Evolutionary conservation across 2,888 invertebrate species (phyloP).

Genomic region (Acleris holmiana): DNA sequence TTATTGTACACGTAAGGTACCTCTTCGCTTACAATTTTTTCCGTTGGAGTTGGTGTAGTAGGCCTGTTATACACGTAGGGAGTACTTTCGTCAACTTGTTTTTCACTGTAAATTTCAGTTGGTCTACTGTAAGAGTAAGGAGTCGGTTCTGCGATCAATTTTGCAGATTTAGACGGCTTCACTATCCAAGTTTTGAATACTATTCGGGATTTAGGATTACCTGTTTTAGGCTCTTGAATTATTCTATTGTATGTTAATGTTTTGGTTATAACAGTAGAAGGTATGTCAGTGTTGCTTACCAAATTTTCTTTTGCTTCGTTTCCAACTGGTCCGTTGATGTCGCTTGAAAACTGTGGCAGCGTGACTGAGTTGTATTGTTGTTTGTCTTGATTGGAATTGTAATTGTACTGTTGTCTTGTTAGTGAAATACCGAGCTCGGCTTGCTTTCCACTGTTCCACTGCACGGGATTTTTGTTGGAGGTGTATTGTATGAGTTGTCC

Average conservation of each 20-base stretch:
- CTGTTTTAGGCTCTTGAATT: slow-evolving; percentile 62
- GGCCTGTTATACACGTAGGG: slow-evolving; percentile 56
- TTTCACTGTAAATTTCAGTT: slow-evolving; percentile 52
- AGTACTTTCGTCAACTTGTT: slow-evolving; percentile 52
- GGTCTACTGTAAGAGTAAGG: slow-evolving; percentile 62
- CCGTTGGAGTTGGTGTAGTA: slow-evolving; percentile 32
- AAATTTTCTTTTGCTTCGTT: slow-evolving; percentile 68
- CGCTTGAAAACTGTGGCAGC: slow-evolving; percentile 50
- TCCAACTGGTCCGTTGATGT: slow-evolving; percentile 51
- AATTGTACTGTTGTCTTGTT: slow-evolving; percentile 55
- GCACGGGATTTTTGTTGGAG: slow-evolving; percentile 50
- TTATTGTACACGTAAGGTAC: slow-evolving; percentile 40
- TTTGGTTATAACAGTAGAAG: slow-evolving; percentile 69
- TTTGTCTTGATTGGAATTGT: slow-evolving; percentile 52
- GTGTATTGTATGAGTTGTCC: slow-evolving; percentile 54
- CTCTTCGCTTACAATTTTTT: slow-evolving; percentile 34
- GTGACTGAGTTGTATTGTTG: slow-evolving; percentile 56
- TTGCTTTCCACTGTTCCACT: slow-evolving; percentile 53
- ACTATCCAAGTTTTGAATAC: slow-evolving; percentile 78
- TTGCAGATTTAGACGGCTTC: slow-evolving; percentile 68
- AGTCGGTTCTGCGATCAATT: slow-evolving; percentile 59
- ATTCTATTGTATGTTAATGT: slow-evolving; percentile 68
- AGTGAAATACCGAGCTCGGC: slow-evolving; percentile 50
- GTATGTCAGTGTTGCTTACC: slow-evolving; percentile 68
- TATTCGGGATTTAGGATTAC: slow-evolving; percentile 69